These are phyloP conservation scores for Sipha flava DNA, from an alignment of 1,140 invertebrate genomes.

Conservation along the genomic window DNA sequence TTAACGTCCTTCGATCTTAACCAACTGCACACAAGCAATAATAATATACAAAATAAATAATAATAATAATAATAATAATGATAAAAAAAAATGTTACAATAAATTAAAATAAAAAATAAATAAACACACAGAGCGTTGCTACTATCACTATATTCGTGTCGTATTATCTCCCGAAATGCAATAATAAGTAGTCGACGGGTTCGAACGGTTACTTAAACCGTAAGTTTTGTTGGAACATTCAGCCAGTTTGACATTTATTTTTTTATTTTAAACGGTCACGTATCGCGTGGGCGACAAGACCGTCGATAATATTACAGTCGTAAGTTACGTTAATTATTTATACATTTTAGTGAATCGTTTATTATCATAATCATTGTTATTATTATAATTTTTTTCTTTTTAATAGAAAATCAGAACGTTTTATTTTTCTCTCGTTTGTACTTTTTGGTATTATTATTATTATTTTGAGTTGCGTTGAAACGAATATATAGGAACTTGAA, in stretches of 20 bases:
- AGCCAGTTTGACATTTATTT: constrained; percentile 23
- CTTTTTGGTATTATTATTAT: background rate
- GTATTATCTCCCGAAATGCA: no score
- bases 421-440: background rate
- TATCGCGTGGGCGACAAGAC: background rate
- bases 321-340: background rate
- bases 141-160: background rate
- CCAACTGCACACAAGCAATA: constrained; percentile 13
- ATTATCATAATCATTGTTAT: background rate
- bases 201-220: background rate
- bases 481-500: constrained; percentile 5
- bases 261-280: background rate
- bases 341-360: background rate
- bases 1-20: background rate
- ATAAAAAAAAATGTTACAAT: background rate
- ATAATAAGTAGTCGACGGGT: no score
- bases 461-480: background rate
- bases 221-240: background rate
- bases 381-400: background rate
- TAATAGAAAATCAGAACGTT: background rate
- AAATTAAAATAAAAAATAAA: constrained; percentile 16
- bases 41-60: background rate
- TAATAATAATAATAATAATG: no score
- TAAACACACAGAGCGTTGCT: background rate
- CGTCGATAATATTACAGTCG: background rate